A percentile compares a stretch with the other conserved stretches of the same genome.
Conservation (phyloP, 2,113 vertebrate species). For the Ranitomeya variabilis region DNA sequence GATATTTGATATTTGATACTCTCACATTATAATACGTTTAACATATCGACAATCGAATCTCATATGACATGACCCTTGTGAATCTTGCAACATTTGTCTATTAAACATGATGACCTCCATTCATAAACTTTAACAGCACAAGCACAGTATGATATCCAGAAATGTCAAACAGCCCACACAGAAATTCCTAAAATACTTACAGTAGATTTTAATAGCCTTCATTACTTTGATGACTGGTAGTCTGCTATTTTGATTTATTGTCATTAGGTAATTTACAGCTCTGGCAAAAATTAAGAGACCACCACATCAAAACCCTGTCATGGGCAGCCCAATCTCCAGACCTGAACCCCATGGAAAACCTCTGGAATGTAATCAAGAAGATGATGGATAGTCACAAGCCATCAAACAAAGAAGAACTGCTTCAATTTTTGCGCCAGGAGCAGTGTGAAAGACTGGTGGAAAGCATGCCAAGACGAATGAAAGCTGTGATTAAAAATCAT, state of each 20-base stretch:
- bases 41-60: slow-evolving; percentile 32
- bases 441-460: no score
- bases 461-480: no score
- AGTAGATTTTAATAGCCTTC: slow-evolving; percentile 33
- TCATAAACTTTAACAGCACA: slow-evolving; percentile 39
- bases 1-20: not conserved
- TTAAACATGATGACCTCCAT: slow-evolving; percentile 51
- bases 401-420: no score
- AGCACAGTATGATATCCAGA: slow-evolving; percentile 46
- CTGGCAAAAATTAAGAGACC: no score
- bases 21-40: slow-evolving; percentile 2
- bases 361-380: no score
- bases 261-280: not conserved
- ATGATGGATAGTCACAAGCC: no score
- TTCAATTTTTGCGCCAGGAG: no score
- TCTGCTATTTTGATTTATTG: slow-evolving; percentile 1
- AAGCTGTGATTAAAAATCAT: no score
- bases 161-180: slow-evolving; percentile 58
- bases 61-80: slow-evolving; percentile 11
- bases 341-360: no score
- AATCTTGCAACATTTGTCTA: slow-evolving; percentile 30
- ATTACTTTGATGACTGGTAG: slow-evolving; percentile 36
- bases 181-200: slow-evolving; percentile 55
- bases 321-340: no score
- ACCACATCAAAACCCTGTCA: no score